Base-by-base conservation (phyloP, 1,140 invertebrate species). In the Drosophila leontia region DNA sequence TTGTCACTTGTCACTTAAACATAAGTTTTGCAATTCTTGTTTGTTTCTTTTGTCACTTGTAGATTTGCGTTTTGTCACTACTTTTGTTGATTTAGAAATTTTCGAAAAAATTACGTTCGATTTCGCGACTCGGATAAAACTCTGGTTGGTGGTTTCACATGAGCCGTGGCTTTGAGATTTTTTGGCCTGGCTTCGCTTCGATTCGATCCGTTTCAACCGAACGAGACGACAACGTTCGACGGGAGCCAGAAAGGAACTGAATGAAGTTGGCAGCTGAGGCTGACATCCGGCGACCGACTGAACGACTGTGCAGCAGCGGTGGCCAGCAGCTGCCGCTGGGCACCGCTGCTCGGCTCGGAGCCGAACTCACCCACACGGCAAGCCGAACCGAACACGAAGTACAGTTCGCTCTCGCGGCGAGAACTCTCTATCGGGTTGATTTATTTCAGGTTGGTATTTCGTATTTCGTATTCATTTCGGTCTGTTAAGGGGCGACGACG, bases 201-300 rank as follows among this genome's bases (percentile, higher is more conserved):
- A 23, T 69, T 48, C 65, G 57, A 70, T 84, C 69, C 74, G 63
- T 80, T 82, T 88, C 70, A 70, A 80, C 81, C 81, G 74, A 65
- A 86, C 74, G 59, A 55, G 51, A 91, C 81, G 91, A 92, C 91
- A 87, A 92, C 91, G 78, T 85, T 91, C 82, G 84, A 92, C 84
- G 85, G 86, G 91, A 92, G 86, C 84, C 81, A 92, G 79, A 91
- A 92, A 92, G 91, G 88, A 91, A 91, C 88, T 92, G 79, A 87
- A 81, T 60, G 80, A 79, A 79, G 80, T 80, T 86, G 76, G 59
- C 80, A 85, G 88, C 82, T 86, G 80, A 83, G 48, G 68, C 85
- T 78, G 56, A 48, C 39, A 53, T 51, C 69, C 70, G 80, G 80
- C 69, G 78, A 78, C 78, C 80, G 64, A 81, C 47, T 69, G 53